Evolutionary conservation across 35 echinoderm and acorn worm species (phyloP), one percentile per base, ranked within the genome.

Genomic region (Patiria miniata): DNA sequence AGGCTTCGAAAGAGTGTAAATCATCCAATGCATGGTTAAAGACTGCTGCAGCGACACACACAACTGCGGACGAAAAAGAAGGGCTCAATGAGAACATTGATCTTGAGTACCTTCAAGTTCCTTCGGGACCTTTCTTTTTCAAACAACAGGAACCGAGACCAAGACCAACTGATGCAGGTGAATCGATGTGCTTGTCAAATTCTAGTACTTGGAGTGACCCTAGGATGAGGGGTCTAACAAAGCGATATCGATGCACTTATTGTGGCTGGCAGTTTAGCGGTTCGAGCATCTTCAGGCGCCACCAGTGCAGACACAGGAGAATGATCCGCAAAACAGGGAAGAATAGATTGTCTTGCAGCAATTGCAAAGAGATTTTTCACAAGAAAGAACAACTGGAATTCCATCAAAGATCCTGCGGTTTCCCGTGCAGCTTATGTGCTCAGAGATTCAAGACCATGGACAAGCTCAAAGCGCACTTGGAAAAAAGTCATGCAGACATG

Each of bases 381-480:
- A 80, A 30, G 37, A 80, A 39, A n/a, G 44, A 44, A 80, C n/a
- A 44, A 52, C 78, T 80, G 19, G 33, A 80, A 40, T 2, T 40
- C 6, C 78, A 80, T 80, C 37, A 17, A 22, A 37, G 26, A 39
- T 26, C 38, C 2, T 40, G 44, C 17, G 38, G 38, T 21, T 80
- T 80, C 18, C 18, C 39, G 2, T 80, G 78, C 78, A 52, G 44
- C 19, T 52, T 80, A 18, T 80, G 78, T 38, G 18, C 21, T 7
- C 30, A 80, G 39, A 30, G 10, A 2, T 80, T 80, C 44, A 80
- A 80, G 44, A 44, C 38, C 0, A 52, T 39, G 19, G 29, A 17
- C 4, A 37, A 37, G 18, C 78, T 80, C 8, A 39, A 80, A 52
- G 38, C n/a, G 14, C 78, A 80, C 23, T 9, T 80, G 38, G 39